Base-by-base conservation (phyloP, 2,797 vertebrate species). In the Cheirogaleus major region DNA sequence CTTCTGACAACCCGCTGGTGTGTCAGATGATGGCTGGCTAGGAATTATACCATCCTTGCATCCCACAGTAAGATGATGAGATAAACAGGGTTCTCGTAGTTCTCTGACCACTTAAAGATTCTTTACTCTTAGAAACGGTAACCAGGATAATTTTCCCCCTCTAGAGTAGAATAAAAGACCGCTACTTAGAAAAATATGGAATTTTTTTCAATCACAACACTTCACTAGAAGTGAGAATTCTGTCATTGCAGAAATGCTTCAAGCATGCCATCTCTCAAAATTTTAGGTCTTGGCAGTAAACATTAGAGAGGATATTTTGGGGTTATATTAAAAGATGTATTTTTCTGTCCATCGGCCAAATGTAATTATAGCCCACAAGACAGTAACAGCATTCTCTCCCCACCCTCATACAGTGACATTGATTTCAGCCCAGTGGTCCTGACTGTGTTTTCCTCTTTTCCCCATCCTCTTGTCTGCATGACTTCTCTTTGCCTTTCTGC, bases 211-310 rank as follows among this genome's bases (percentile, higher is more conserved):
- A 82, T 91, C 59, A 87, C 7, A 61, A 61, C n/a, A 59, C 79
- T 70, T 87, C 65, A 76, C 30, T 79, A 83, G 43, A 87, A 89
- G 82, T 80, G 91, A 93, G 65, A 93, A 87, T 57, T 84, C 69
- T 83, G 43, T 87, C 91, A 90, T 80, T 85, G 83, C 32, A 73
- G 52, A 92, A 79, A 52, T 23, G 12, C 13, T 70, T 89, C 45
- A 20, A 6, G 15, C 17, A 52, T 76, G 70, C 84, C 10, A 52
- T 52, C 48, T 67, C 69, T 94, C n/a, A 1, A 93, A 85, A 83
- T 65, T 70, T 87, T 52, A 93, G 76, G 45, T 79, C 69, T 70
- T 48, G n/a, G 63, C 50, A 79, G 43, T 61, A 95, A 95, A 80
- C 55, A 92, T 45, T 17, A 73, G 69, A 63, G 20, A 78, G 5